These are phyloP conservation scores for rat (Rattus norvegicus) DNA, from an alignment of 2,113 vertebrate genomes.

Conservation along the genomic window GRCr8 NC_086024.1:69689001-69689500, in stretches of 20 bases:
- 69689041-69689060: not conserved
- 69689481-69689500: conserved; percentile 78
- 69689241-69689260: conserved; percentile 59
- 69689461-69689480: conserved; percentile 75
- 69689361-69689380: conserved; percentile 73
- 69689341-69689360: conserved; percentile 66
- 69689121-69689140: conserved; percentile 21
- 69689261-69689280: conserved; percentile 47
- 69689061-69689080: conserved; percentile 1
- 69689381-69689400: conserved; percentile 81
- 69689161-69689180: conserved; percentile 54
- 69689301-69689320: conserved; percentile 75
- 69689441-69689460: conserved; percentile 78
- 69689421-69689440: conserved; percentile 77
- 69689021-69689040: not conserved
- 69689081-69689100: conserved; percentile 35
- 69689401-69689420: conserved; percentile 84
- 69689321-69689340: conserved; percentile 46
- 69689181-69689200: conserved; percentile 25
- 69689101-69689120: conserved; percentile 48
- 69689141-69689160: not conserved
- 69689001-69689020: conserved; percentile 37
- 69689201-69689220: conserved; percentile 9
- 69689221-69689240: conserved; percentile 69
- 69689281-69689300: conserved; percentile 80